A percentile compares a stretch with the other conserved stretches of the same genome.
These are phyloP conservation scores for Calliopsis andreniformis DNA, from an alignment of 1,140 invertebrate species.

Conservation along the genomic window DNA sequence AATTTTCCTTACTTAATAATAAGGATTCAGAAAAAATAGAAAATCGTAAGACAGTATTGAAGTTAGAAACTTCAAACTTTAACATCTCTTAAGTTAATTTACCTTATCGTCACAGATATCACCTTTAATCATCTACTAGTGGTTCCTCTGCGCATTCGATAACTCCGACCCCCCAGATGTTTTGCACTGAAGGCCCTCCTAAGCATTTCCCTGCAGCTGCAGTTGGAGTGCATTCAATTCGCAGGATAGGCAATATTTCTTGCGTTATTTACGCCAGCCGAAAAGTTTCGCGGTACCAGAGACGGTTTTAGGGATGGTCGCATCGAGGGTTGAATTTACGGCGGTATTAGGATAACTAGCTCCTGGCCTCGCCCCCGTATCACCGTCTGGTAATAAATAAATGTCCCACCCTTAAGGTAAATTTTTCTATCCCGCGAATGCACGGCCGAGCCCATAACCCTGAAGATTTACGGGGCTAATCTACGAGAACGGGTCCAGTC, in stretches of 20 bases:
- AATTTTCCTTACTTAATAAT: no score
- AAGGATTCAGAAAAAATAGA: no score
- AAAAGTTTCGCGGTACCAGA: conserved; percentile 27
- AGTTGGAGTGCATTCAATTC: no score
- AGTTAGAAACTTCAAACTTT: no score
- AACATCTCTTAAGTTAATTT: no score
- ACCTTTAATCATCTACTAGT: no score
- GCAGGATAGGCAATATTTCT: not conserved
- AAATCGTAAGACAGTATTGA: no score
- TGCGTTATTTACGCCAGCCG: conserved; percentile 20
- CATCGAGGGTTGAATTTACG: conserved; percentile 55
- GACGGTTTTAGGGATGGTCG: not conserved
- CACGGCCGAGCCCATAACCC: conserved; percentile 11
- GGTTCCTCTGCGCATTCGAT: no score
- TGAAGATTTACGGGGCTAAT: conserved; percentile 57
- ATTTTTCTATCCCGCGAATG: conserved; percentile 27
- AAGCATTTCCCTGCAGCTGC: no score
- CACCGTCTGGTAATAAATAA: conserved; percentile 52
- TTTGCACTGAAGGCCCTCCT: no score
- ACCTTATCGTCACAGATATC: no score
- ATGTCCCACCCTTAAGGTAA: conserved; percentile 29
- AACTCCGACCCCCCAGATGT: no score
- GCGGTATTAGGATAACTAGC: conserved; percentile 53
- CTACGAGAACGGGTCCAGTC: conserved; percentile 21
- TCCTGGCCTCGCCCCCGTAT: conserved; percentile 20